Evolutionary conservation across 2,888 invertebrate species (phyloP).

Genomic region (Phorcus lineatus): DNA sequence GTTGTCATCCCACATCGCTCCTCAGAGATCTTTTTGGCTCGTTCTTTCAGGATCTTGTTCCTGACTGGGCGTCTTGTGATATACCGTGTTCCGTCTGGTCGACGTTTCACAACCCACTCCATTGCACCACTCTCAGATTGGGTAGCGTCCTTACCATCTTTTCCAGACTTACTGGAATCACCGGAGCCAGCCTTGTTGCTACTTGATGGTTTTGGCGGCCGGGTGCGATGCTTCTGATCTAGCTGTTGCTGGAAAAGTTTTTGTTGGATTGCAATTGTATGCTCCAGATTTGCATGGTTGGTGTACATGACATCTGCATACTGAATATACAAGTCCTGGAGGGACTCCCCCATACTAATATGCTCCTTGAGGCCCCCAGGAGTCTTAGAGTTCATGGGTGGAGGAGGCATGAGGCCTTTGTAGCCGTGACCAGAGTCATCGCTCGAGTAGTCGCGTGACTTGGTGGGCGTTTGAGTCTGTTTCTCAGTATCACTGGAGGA

Average conservation of each 20-base stretch:
- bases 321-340: slow-evolving; percentile 72
- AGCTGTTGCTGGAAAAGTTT: slow-evolving; percentile 77
- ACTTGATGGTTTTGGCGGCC: slow-evolving; percentile 28
- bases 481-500: slow-evolving; percentile 71
- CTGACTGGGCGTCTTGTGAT: slow-evolving; percentile 84
- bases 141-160: slow-evolving; percentile 35
- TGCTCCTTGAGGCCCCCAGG: slow-evolving; percentile 32
- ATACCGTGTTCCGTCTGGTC: slow-evolving; percentile 86
- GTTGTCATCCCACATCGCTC: slow-evolving; percentile 83
- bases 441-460: slow-evolving; percentile 60
- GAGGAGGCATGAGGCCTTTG: slow-evolving; percentile 29
- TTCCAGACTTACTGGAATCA: slow-evolving; percentile 36
- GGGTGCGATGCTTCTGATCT: slow-evolving; percentile 54
- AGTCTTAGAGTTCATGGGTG: slow-evolving; percentile 25
- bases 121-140: slow-evolving; percentile 69
- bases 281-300: slow-evolving; percentile 82
- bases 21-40: slow-evolving; percentile 82
- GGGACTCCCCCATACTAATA: slow-evolving; percentile 58
- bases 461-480: slow-evolving; percentile 70
- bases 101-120: slow-evolving; percentile 85
- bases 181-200: slow-evolving; percentile 22
- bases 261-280: slow-evolving; percentile 83
- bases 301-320: slow-evolving; percentile 83
- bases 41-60: slow-evolving; percentile 82
- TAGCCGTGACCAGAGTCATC: slow-evolving; percentile 54